A percentile compares a stretch with the other conserved stretches of the same genome.
Conservation (phyloP, 2,888 invertebrate genomes). For the Conus canariensis region DNA sequence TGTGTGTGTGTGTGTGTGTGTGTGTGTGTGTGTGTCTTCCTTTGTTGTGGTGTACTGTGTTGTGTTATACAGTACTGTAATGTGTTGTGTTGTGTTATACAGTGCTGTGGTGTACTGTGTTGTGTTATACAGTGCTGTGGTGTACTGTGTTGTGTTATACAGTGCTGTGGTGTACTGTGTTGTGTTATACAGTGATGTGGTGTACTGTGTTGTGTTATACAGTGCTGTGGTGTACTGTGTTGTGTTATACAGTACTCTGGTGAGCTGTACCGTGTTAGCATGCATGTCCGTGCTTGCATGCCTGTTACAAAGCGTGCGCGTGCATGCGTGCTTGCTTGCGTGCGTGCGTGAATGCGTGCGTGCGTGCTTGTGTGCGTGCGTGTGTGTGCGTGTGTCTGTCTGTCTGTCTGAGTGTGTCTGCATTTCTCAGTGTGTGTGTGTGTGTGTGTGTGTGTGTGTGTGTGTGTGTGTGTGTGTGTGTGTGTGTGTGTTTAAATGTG, state of each 20-base stretch:
- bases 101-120: not conserved
- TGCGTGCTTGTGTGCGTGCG: too few relatives aligned
- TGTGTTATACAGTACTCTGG: not conserved
- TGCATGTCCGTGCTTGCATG: too few relatives aligned
- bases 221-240: not conserved
- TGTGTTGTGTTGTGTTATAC: not conserved
- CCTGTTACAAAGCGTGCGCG: too few relatives aligned
- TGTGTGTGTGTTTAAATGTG: not conserved
- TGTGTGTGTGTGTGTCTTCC: too few relatives aligned
- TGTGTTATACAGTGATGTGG: not conserved
- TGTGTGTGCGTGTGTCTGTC: not conserved
- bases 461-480: not conserved
- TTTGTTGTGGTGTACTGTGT: not conserved
- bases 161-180: not conserved
- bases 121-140: not conserved
- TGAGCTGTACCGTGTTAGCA: not conserved
- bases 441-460: slow-evolving; percentile 1
- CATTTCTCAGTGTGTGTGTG: not conserved
- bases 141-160: not conserved
- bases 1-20: too few relatives aligned
- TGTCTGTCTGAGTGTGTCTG: not conserved
- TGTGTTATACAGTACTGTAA: not conserved
- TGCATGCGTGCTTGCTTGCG: too few relatives aligned
- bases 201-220: not conserved
- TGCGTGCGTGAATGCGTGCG: too few relatives aligned